Base-by-base conservation (phyloP, 1,140 invertebrate species). In the Euborellia annulipes region DNA sequence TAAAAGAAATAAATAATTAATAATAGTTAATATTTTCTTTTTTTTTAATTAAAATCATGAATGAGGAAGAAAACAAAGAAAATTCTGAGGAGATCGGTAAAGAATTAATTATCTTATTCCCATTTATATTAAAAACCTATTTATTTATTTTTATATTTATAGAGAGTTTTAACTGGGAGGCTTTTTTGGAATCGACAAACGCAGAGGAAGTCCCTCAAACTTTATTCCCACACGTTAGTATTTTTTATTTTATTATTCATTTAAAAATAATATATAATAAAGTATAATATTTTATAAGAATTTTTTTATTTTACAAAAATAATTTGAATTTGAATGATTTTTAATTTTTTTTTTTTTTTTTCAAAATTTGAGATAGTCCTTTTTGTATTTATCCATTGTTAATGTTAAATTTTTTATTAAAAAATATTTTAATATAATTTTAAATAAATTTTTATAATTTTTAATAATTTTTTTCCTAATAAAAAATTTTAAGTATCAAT, bases 121-220 rank as follows among this genome's bases (percentile, higher is more conserved):
- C n/a, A n/a, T n/a, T n/a, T n/a, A n/a, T n/a, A n/a, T n/a, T n/a
- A n/a, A n/a, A n/a, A n/a, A n/a, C n/a, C n/a, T n/a, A n/a, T n/a
- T n/a, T n/a, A n/a, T n/a, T n/a, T n/a, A n/a, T n/a, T n/a, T n/a
- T n/a, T n/a, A n/a, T n/a, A n/a, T n/a, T n/a, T n/a, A n/a, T n/a
- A n/a, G 50, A 51, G 16, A 39, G 22, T 41, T 68, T 68, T 50
- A 56, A 61, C 41, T 69, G 66, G 67, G 66, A 67, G 57, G 61
- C 65, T 43, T 69, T 67, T 55, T 58, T 69, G 2, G 66, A 68
- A 54, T 61, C 60, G 0, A 67, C 63, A 11, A 46, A 60, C 30
- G 61, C 55, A 40, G 52, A 63, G 9, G 59, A 64, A 54, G 62
- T 69, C 19, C 65, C 66, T 32, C 62, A 63, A 50, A 62, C 64